Evolutionary conservation across 2,888 invertebrate species (phyloP).

Genomic region (Atrina japonica): DNA sequence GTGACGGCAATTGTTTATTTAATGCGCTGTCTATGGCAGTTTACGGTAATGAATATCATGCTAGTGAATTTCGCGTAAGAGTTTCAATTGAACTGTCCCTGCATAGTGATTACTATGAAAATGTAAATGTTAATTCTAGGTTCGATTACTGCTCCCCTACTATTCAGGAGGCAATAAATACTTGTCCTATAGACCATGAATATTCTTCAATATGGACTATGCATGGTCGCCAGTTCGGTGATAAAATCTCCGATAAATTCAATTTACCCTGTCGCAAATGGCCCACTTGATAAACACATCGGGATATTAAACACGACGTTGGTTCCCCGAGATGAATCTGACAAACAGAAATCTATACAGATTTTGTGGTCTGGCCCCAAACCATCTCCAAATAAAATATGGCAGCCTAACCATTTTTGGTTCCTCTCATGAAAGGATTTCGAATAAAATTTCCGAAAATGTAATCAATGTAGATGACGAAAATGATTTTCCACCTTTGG

Average conservation of each 20-base stretch:
- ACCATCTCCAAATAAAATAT: no score
- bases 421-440: no score
- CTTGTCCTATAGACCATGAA: background rate
- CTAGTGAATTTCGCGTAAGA: background rate
- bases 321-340: background rate
- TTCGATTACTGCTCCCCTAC: background rate
- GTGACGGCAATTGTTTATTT: background rate
- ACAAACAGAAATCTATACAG: background rate
- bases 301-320: background rate
- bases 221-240: background rate
- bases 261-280: no score
- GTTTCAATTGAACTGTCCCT: background rate
- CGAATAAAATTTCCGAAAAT: no score
- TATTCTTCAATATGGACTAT: slow-evolving; percentile 2
- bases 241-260: background rate
- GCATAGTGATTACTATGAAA: background rate
- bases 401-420: no score
- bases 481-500: no score
- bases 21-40: background rate
- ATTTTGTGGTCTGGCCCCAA: no score
- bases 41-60: background rate
- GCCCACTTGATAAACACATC: background rate
- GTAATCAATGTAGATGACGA: no score
- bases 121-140: background rate
- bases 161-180: background rate